Evolutionary conservation across 1,140 invertebrate species (phyloP).

Genomic region (Notospermus geniculatus): DNA sequence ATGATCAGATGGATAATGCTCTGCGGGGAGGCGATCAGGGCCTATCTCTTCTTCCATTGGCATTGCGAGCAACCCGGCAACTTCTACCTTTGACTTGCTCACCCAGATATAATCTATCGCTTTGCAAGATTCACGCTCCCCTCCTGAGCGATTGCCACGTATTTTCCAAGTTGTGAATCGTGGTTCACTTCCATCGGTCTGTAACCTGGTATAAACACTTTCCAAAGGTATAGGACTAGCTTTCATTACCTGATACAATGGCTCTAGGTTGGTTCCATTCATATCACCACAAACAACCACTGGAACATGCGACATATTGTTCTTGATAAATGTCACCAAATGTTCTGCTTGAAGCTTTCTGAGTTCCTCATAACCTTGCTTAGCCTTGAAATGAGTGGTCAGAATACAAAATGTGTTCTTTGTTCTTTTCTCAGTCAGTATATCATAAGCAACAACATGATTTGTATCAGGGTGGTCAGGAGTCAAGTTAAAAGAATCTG

Average conservation of each 20-base stretch:
- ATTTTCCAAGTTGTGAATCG: constrained; percentile 78
- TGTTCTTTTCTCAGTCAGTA: constrained; percentile 42
- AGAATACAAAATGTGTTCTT: constrained; percentile 66
- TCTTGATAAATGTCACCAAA: constrained; percentile 63
- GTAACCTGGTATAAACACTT: constrained; percentile 49
- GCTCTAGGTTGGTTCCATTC: constrained; percentile 74
- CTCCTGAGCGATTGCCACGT: constrained; percentile 48
- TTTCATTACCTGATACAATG: constrained; percentile 61
- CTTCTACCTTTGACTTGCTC: constrained; percentile 60
- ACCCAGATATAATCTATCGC: constrained; percentile 81
- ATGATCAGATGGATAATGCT: constrained; percentile 76
- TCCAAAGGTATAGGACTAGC: constrained; percentile 31
- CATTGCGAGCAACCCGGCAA: constrained; percentile 65
- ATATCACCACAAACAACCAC: constrained; percentile 75
- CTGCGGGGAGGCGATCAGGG: constrained; percentile 66
- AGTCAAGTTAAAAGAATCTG: constrained; percentile 66
- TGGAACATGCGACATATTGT: constrained; percentile 55
- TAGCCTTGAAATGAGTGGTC: constrained; percentile 76
- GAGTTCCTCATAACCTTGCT: constrained; percentile 59
- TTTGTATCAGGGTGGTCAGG: constrained; percentile 72
- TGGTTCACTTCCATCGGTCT: constrained; percentile 59
- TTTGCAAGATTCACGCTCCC: constrained; percentile 66
- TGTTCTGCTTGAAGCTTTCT: constrained; percentile 75
- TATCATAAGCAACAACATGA: constrained; percentile 66
- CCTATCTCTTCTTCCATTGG: constrained; percentile 70